phyloP scores from a whole-genome alignment of 2,888 invertebrate genomes.

The Lapara coniferarum region DNA sequence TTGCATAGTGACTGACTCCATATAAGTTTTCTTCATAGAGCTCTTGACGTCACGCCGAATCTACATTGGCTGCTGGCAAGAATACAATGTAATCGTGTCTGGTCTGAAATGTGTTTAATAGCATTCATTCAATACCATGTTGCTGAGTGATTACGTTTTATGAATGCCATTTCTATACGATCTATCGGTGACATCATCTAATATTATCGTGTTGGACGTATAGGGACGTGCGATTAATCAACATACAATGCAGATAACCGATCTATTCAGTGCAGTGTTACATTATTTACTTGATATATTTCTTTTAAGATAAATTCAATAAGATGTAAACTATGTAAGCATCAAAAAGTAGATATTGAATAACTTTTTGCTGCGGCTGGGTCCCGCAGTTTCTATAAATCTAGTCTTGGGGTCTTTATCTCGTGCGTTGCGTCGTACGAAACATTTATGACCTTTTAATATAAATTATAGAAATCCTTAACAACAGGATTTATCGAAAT shows the following conservation, averaged over 20 bases:
- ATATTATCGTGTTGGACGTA: neutral
- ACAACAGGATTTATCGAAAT: no score
- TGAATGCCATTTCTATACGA: constrained; percentile 18
- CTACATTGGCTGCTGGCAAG: constrained; percentile 10
- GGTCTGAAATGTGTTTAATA: constrained; percentile 5
- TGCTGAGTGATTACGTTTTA: constrained; percentile 18
- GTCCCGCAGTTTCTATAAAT: no score
- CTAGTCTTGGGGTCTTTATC: no score
- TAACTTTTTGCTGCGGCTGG: no score
- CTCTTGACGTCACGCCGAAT: constrained; percentile 18
- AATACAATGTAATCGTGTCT: constrained; percentile 8
- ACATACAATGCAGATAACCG: constrained; percentile 40
- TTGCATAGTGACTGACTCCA: neutral
- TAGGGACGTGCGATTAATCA: constrained; percentile 16
- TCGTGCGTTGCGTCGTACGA: no score
- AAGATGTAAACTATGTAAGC: no score
- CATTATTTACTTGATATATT: constrained; percentile 23
- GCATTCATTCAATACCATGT: constrained; percentile 19
- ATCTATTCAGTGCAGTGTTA: neutral
- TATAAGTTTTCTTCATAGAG: neutral
- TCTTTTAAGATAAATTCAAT: neutral
- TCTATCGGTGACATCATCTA: constrained; percentile 17
- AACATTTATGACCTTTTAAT: no score
- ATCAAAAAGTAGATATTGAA: no score
- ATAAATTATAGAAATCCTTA: no score